A percentile compares a stretch with the other conserved stretches of the same genome.
phyloP scores from a whole-genome alignment of 2,888 invertebrate genomes.

The Blastobasis adustella region DNA sequence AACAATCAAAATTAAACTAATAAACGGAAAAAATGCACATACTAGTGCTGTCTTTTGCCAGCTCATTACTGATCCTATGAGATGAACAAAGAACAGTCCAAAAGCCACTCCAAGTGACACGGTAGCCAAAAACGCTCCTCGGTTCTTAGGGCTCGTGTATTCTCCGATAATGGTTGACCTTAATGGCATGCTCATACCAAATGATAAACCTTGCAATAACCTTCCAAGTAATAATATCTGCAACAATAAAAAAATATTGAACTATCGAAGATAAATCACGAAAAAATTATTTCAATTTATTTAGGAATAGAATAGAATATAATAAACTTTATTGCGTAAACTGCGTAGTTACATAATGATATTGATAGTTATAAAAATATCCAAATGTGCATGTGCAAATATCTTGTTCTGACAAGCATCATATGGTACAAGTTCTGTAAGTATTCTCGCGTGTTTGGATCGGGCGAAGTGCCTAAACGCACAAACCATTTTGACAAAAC shows the following conservation, averaged over 20 bases:
- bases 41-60: conserved; percentile 73
- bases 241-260: background rate
- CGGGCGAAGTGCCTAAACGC: no score
- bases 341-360: no score
- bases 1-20: conserved; percentile 51
- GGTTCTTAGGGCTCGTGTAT: conserved; percentile 71
- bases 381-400: no score
- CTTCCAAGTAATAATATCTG: conserved; percentile 4
- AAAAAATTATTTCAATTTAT: no score
- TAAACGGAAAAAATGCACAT: conserved; percentile 50
- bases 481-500: no score
- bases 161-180: conserved; percentile 71
- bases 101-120: conserved; percentile 73
- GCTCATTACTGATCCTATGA: conserved; percentile 71
- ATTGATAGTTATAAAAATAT: no score
- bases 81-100: conserved; percentile 77
- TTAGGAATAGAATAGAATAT: no score
- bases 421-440: no score
- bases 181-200: conserved; percentile 64
- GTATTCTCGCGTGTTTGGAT: no score
- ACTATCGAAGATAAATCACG: no score
- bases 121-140: conserved; percentile 75
- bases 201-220: conserved; percentile 46
- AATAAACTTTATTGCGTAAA: no score
- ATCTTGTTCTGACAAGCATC: no score